These are phyloP conservation scores for Isurus oxyrinchus DNA, from an alignment of 2,113 vertebrate genomes.

Conservation along the genomic window DNA sequence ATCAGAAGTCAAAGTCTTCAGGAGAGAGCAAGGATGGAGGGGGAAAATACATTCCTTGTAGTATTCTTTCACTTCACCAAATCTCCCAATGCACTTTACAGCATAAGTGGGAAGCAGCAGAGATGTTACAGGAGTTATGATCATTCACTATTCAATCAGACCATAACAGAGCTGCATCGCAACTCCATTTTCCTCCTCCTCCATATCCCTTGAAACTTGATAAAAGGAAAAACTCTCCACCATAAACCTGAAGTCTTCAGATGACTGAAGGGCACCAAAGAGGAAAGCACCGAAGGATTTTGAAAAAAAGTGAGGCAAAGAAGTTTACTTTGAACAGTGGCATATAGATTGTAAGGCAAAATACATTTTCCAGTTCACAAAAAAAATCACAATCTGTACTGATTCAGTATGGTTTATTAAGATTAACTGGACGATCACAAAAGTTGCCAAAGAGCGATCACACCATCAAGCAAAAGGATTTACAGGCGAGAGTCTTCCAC, in stretches of 20 bases:
- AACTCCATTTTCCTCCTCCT: neutral
- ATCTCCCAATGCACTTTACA: neutral
- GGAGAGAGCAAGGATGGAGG: neutral
- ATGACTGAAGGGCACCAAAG: neutral
- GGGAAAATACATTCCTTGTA: neutral
- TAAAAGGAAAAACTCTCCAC: neutral
- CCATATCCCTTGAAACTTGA: neutral
- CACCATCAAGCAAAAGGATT: slow-evolving; percentile 61
- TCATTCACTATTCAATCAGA: neutral
- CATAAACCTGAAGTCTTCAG: neutral
- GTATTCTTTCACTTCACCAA: neutral
- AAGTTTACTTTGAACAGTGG: neutral
- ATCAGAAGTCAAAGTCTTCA: neutral
- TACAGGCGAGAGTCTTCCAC: slow-evolving; percentile 13
- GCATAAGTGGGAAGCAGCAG: neutral
- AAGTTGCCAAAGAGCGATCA: slow-evolving; percentile 74
- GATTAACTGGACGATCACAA: slow-evolving; percentile 74
- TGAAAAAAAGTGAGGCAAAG: neutral
- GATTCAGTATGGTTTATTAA: slow-evolving; percentile 53
- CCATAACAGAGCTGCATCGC: neutral
- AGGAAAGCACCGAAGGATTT: neutral
- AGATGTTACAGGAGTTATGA: neutral
- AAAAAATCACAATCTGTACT: neutral
- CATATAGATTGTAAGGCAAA: neutral
- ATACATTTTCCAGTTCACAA: neutral